Conservation (phyloP, 2,113 vertebrate species). For the western clawed frog (Xenopus tropicalis) region UCB_Xtro_10.0 CM004446.2:16503001-16503500, state of each 20-base stretch:
- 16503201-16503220: background rate
- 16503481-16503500: no score
- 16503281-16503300: conserved; percentile 13
- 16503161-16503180: background rate
- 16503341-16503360: conserved; percentile 13
- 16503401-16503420: no score
- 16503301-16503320: conserved; percentile 9
- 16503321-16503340: conserved; percentile 2
- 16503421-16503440: no score
- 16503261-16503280: conserved; percentile 29
- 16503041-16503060: no score
- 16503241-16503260: conserved; percentile 5
- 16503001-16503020: no score
- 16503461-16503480: no score
- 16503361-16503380: background rate
- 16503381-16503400: no score
- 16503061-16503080: no score
- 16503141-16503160: background rate
- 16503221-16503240: conserved; percentile 7
- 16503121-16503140: background rate
- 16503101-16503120: no score
- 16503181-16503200: background rate
- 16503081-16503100: no score
- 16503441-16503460: no score
- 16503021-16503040: no score